A percentile compares a stretch with the other conserved stretches of the same genome.
Evolutionary conservation across 2,888 invertebrate genomes (phyloP).

Genomic region (Chrysomela aeneicollis): DNA sequence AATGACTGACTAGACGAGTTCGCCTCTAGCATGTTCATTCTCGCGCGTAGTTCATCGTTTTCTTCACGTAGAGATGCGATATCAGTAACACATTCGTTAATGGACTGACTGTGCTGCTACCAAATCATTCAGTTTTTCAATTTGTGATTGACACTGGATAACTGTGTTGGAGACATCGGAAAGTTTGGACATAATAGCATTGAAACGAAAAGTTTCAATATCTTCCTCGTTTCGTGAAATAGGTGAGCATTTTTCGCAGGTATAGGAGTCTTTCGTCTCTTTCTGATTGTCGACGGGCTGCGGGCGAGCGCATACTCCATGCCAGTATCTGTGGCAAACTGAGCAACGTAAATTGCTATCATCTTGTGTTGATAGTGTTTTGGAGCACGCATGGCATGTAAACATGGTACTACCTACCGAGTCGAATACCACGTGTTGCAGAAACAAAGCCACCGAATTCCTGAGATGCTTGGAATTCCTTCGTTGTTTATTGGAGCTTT

Average conservation of each 20-base stretch:
- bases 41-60: neutral
- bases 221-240: neutral
- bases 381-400: no score
- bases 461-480: no score
- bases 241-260: neutral
- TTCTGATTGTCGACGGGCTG: neutral
- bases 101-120: neutral
- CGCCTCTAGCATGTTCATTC: neutral
- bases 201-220: no score
- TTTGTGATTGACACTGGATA: neutral
- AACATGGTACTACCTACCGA: neutral
- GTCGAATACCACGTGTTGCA: no score
- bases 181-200: constrained; percentile 2
- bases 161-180: neutral
- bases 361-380: no score
- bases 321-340: constrained; percentile 1
- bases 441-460: neutral
- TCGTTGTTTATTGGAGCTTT: no score
- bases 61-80: neutral
- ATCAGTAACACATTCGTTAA: neutral
- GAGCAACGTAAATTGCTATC: constrained; percentile 6
- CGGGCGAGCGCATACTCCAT: constrained; percentile 3
- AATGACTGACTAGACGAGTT: no score
- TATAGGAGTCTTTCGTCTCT: neutral
- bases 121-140: neutral